Evolutionary conservation across 2,888 invertebrate species (phyloP).

Genomic region (Lycaena phlaeas): DNA sequence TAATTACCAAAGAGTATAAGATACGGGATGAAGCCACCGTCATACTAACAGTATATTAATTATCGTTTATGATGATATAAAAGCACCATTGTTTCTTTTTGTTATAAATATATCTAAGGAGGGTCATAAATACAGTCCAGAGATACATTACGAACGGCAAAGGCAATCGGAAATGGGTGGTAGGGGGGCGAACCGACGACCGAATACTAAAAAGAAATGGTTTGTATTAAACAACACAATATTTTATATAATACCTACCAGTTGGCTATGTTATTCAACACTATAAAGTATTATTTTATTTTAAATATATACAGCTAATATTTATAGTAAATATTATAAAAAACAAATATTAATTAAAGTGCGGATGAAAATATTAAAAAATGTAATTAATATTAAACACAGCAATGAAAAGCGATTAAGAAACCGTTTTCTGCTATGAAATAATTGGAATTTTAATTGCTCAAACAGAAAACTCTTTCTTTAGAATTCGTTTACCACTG

Average conservation of each 20-base stretch:
- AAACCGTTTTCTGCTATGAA: conserved; percentile 46
- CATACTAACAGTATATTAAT: too few relatives aligned
- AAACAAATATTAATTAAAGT: conserved; percentile 7
- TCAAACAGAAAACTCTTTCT: conserved; percentile 59
- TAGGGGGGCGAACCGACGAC: conserved; percentile 26
- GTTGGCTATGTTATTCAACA: neutral
- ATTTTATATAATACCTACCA: neutral
- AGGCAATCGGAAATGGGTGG: conserved; percentile 29
- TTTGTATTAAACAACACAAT: conserved; percentile 18
- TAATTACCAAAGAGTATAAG: too few relatives aligned
- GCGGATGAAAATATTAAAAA: conserved; percentile 16
- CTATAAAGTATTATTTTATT: neutral
- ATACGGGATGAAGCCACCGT: too few relatives aligned
- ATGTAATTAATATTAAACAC: conserved; percentile 20
- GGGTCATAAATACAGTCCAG: conserved; percentile 4
- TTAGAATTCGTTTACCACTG: conserved; percentile 65
- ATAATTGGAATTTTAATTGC: conserved; percentile 63
- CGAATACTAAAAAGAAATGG: conserved; percentile 33
- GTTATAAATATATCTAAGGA: neutral
- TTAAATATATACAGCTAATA: neutral
- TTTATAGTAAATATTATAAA: neutral
- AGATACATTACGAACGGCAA: conserved; percentile 21
- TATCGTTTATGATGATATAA: too few relatives aligned
- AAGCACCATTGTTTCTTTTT: neutral
- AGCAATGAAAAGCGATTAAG: conserved; percentile 52